Conservation (phyloP, 2,888 invertebrate genomes). For the Trichogramma dendrolimi region DNA sequence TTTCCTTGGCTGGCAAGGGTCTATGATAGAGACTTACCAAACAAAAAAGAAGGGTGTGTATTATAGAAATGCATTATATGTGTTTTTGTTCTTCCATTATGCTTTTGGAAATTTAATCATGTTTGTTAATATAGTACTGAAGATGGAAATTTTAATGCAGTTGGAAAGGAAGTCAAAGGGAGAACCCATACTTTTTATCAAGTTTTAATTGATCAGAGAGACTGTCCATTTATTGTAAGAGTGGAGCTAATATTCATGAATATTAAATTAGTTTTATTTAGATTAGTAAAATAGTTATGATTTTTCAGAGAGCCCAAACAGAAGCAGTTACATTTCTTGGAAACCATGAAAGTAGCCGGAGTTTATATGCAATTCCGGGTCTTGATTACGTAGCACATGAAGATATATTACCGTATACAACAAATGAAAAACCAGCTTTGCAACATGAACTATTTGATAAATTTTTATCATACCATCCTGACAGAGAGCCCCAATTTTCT, state of each 20-base stretch:
- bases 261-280: constrained; percentile 4
- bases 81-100: background rate
- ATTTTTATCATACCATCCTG: constrained; percentile 77
- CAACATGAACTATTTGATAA: constrained; percentile 96
- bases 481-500: constrained; percentile 81
- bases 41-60: constrained; percentile 58
- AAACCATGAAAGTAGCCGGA: constrained; percentile 91
- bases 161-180: constrained; percentile 83
- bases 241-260: background rate
- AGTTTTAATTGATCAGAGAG: constrained; percentile 93
- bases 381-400: constrained; percentile 97
- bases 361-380: constrained; percentile 93
- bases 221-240: constrained; percentile 93
- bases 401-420: constrained; percentile 91
- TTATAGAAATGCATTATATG: constrained; percentile 32
- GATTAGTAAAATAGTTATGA: constrained; percentile 10
- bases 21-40: constrained; percentile 85
- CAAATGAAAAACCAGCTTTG: constrained; percentile 81
- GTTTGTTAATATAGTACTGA: constrained; percentile 35
- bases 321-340: constrained; percentile 96
- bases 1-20: constrained; percentile 96
- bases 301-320: constrained; percentile 85
- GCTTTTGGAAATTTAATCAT: background rate
- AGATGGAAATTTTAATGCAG: constrained; percentile 50
- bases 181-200: constrained; percentile 94